phyloP scores from a whole-genome alignment of 1,140 invertebrate species.

The Drosophila busckii region DNA sequence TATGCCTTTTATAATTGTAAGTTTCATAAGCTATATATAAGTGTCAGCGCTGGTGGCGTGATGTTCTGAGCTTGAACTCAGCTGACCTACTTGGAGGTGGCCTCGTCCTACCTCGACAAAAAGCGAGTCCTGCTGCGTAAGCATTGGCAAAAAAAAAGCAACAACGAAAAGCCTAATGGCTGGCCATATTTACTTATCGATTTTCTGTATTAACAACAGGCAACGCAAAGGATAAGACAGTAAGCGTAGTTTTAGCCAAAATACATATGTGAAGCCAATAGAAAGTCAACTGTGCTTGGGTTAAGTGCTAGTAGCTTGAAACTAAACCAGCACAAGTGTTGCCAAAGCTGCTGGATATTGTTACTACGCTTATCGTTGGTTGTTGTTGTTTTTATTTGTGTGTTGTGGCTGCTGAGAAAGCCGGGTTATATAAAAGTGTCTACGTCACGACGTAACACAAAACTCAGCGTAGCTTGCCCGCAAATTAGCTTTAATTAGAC shows the following conservation, averaged over 20 bases:
- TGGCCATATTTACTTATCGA: constrained; percentile 35
- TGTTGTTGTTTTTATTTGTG: no score
- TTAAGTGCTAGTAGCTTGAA: constrained; percentile 12
- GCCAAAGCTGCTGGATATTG: background rate
- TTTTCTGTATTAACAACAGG: constrained; percentile 23
- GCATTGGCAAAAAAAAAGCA: constrained; percentile 34
- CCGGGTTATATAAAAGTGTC: constrained; percentile 38
- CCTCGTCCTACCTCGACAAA: constrained; percentile 11
- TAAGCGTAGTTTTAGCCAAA: constrained; percentile 15
- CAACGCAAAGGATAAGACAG: no score
- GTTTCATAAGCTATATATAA: no score
- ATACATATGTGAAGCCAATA: constrained; percentile 2
- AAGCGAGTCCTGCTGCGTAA: constrained; percentile 9
- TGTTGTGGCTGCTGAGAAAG: constrained; percentile 33
- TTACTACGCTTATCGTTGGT: no score
- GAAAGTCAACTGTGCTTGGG: constrained; percentile 13
- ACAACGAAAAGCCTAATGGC: constrained; percentile 42
- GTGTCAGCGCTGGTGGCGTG: constrained; percentile 52
- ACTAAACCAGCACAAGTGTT: constrained; percentile 36
- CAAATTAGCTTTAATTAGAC: no score
- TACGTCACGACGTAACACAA: no score
- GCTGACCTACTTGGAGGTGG: constrained; percentile 46
- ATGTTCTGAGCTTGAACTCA: constrained; percentile 48
- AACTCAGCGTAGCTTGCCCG: no score
- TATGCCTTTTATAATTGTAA: no score